These are phyloP conservation scores for Lamellibrachia satsuma DNA, from an alignment of 2,888 invertebrate genomes.

Conservation along the genomic window DNA sequence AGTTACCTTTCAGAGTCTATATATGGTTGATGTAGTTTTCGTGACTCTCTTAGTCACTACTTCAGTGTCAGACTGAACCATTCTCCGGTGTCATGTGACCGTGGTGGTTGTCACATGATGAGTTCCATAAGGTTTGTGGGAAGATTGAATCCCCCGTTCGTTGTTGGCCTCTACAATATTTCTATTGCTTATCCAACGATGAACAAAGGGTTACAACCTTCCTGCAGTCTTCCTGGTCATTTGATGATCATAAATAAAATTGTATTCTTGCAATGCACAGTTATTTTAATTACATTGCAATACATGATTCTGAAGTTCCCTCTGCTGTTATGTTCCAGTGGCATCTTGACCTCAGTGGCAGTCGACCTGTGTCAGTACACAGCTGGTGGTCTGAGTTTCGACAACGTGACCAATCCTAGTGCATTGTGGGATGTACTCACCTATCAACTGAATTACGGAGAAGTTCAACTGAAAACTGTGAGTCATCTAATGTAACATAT, in stretches of 20 bases:
- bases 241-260: not conserved
- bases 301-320: not conserved
- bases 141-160: too few species aligned
- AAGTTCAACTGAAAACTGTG: constrained; percentile 50
- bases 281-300: not conserved
- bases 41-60: too few species aligned
- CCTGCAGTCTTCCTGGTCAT: not conserved
- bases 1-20: too few species aligned
- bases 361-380: not conserved
- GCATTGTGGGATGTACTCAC: constrained; percentile 46
- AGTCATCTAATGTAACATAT: constrained; percentile 28
- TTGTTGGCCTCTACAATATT: too few species aligned
- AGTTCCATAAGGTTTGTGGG: too few species aligned
- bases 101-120: too few species aligned
- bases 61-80: too few species aligned
- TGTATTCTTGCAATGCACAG: not conserved
- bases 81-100: too few species aligned
- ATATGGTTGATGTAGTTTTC: too few species aligned
- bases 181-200: too few species aligned
- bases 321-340: constrained; percentile 6
- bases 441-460: constrained; percentile 51
- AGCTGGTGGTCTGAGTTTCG: not conserved
- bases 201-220: too few species aligned
- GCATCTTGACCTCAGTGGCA: not conserved
- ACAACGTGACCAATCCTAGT: constrained; percentile 22